A percentile compares a stretch with the other conserved stretches of the same genome.
These are phyloP conservation scores for Cryptoleucopteryx plumbea DNA, from an alignment of 2,113 vertebrate species.

Conservation along the genomic window DNA sequence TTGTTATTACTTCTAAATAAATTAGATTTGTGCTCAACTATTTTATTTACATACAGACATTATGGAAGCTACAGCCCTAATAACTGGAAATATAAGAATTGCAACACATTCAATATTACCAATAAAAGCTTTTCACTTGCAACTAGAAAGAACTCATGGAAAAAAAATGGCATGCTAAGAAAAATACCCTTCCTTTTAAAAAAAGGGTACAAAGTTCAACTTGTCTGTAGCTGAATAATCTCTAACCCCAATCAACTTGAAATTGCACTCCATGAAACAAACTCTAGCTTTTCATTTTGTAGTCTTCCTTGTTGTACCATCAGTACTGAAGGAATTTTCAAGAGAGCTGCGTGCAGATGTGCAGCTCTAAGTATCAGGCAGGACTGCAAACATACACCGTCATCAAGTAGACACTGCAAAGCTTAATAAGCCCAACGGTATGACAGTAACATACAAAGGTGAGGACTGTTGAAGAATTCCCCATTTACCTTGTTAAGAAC, in stretches of 20 bases:
- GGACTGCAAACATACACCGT: not conserved
- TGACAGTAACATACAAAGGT: not conserved
- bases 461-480: not conserved
- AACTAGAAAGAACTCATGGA: constrained; percentile 36
- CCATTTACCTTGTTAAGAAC: constrained; percentile 94
- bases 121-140: constrained; percentile 44
- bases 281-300: constrained; percentile 52
- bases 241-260: constrained; percentile 40
- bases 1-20: not conserved
- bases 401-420: not conserved
- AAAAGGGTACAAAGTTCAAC: constrained; percentile 45
- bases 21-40: not conserved
- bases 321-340: constrained; percentile 10
- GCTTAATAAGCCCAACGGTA: not conserved
- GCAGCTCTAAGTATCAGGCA: not conserved
- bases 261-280: constrained; percentile 50
- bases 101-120: not conserved
- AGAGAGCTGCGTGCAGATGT: not conserved
- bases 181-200: constrained; percentile 54
- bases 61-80: not conserved
- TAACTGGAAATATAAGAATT: not conserved
- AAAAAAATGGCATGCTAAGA: constrained; percentile 60
- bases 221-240: constrained; percentile 24
- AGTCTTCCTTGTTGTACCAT: constrained; percentile 37
- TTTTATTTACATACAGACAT: not conserved